Evolutionary conservation across 2,797 vertebrate species (phyloP).

Genomic region (Tamandua tetradactyla): DNA sequence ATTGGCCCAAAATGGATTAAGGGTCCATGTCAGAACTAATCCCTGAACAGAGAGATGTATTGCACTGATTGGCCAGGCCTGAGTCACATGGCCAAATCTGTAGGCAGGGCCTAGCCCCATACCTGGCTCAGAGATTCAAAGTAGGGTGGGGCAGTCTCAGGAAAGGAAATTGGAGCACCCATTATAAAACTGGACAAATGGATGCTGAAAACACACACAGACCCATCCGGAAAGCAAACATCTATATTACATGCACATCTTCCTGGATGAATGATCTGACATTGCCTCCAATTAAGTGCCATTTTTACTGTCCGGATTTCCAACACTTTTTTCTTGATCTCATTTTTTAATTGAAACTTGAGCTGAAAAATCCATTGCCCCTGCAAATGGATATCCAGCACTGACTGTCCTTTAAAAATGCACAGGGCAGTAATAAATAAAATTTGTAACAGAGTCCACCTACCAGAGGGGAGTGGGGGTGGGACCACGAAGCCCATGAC

Average conservation of each 20-base stretch:
- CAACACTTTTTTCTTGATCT: background rate
- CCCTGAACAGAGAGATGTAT: background rate
- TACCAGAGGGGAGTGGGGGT: background rate
- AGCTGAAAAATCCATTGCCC: background rate
- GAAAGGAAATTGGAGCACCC: background rate
- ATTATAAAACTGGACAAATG: background rate
- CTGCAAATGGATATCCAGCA: background rate
- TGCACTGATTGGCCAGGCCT: background rate
- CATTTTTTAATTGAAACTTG: constrained; percentile 3
- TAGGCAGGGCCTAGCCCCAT: background rate
- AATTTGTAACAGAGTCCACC: background rate
- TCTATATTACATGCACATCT: background rate
- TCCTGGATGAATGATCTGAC: background rate
- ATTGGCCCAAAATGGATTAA: background rate
- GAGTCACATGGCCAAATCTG: background rate
- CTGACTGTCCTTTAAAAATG: background rate
- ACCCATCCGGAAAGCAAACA: background rate
- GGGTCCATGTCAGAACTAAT: background rate
- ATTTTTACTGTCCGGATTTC: background rate
- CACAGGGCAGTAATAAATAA: background rate
- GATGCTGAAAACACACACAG: background rate
- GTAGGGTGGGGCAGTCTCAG: background rate
- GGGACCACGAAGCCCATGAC: rapidly evolving
- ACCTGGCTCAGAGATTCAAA: background rate
- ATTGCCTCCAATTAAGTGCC: background rate